phyloP scores from a whole-genome alignment of 2,797 vertebrate species.

The Hydrophis major region DNA sequence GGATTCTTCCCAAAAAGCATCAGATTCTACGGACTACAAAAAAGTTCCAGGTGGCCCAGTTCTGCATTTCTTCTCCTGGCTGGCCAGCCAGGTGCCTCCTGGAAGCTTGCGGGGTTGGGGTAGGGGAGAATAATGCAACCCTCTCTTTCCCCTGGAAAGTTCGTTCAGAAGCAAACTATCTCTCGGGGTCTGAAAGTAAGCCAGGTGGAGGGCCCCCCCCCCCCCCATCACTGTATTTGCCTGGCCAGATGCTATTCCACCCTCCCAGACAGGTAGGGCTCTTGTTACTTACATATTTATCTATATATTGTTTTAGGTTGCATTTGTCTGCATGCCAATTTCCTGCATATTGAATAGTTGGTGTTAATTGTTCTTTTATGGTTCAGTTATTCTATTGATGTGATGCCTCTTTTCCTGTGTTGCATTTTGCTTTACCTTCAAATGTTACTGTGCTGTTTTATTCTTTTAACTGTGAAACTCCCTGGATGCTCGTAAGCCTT shows the following conservation, averaged over 20 bases:
- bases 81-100: neutral
- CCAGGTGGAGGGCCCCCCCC: neutral
- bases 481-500: neutral
- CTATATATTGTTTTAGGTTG: neutral
- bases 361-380: slow-evolving; percentile 3
- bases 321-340: neutral
- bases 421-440: neutral
- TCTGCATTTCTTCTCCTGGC: neutral
- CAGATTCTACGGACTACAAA: neutral
- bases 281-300: neutral
- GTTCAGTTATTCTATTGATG: neutral
- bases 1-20: neutral
- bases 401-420: neutral
- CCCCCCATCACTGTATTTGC: neutral
- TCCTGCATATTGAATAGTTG: neutral
- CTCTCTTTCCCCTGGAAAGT: neutral
- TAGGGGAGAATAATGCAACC: neutral
- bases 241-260: neutral
- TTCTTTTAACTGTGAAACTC: neutral
- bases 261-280: neutral
- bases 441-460: neutral
- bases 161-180: neutral
- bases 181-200: neutral
- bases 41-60: neutral
- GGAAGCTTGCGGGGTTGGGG: neutral